Percentiles rank a stretch among this genome's conserved stretches.
These are phyloP conservation scores for Mus spicilegus DNA, from an alignment of 2,113 vertebrate species.

Conservation along the genomic window DNA sequence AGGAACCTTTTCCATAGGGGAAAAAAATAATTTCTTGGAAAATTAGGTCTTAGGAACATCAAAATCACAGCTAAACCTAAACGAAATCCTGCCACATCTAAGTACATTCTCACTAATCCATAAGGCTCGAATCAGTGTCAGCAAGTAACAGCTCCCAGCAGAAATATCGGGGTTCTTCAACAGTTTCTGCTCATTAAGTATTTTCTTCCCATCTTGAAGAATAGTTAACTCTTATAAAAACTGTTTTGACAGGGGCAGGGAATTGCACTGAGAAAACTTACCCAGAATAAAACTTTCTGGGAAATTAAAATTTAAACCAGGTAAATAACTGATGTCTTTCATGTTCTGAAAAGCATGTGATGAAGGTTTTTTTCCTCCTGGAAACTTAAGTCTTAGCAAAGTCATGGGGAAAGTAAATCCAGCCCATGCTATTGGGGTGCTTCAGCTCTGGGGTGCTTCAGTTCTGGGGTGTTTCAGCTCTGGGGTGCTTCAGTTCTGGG, in stretches of 20 bases:
- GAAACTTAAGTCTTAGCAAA: neutral
- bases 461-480: neutral
- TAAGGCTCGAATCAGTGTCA: neutral
- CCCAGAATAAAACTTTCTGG: neutral
- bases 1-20: neutral
- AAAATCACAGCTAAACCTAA: neutral
- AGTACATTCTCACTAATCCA: neutral
- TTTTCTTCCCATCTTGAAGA: neutral
- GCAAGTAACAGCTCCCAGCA: slow-evolving; percentile 21
- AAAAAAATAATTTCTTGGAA: slow-evolving; percentile 27
- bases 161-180: neutral
- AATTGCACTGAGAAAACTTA: neutral
- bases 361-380: neutral
- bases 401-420: neutral
- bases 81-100: neutral
- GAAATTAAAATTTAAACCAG: slow-evolving; percentile 64
- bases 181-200: neutral
- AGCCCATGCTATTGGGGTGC: neutral
- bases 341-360: neutral
- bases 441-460: neutral
- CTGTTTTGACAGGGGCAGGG: neutral
- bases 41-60: neutral
- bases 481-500: neutral
- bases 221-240: slow-evolving; percentile 57
- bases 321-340: slow-evolving; percentile 56